Conservation (phyloP, 2,797 vertebrate species). For the Cephalopachus bancanus region DNA sequence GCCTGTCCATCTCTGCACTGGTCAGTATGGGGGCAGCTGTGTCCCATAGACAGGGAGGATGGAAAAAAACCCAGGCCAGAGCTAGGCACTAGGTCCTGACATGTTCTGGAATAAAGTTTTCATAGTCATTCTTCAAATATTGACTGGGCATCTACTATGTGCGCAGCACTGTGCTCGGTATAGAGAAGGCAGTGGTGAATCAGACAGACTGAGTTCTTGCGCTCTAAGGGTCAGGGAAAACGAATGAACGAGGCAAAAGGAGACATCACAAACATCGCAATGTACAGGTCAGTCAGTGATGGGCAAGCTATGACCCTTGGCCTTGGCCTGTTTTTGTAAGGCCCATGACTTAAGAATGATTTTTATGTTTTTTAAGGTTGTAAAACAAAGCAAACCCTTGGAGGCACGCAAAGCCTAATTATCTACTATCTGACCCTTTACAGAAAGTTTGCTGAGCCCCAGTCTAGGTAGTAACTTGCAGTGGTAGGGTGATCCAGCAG, state of each 20-base stretch:
- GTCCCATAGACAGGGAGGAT: background rate
- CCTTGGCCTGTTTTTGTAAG: background rate
- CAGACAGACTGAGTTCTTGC: background rate
- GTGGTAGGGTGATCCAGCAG: background rate
- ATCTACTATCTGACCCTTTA: background rate
- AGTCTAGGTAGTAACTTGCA: background rate
- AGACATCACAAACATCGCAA: background rate
- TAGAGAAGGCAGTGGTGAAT: background rate
- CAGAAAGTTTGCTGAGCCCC: background rate
- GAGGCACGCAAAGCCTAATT: background rate
- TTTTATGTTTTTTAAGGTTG: conserved; percentile 6
- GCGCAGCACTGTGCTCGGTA: background rate
- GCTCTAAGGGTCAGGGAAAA: background rate
- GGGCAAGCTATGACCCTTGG: background rate
- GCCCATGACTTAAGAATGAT: background rate
- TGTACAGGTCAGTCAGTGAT: background rate
- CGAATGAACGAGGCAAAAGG: background rate
- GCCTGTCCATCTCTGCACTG: background rate
- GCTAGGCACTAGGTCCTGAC: background rate
- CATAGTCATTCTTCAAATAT: background rate
- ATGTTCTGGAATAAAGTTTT: background rate
- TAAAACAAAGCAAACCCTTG: conserved; percentile 1
- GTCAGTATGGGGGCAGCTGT: background rate
- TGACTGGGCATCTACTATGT: background rate
- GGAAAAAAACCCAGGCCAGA: background rate